Conservation (phyloP, 2,888 invertebrate species). For the Callosobruchus maculatus region DNA sequence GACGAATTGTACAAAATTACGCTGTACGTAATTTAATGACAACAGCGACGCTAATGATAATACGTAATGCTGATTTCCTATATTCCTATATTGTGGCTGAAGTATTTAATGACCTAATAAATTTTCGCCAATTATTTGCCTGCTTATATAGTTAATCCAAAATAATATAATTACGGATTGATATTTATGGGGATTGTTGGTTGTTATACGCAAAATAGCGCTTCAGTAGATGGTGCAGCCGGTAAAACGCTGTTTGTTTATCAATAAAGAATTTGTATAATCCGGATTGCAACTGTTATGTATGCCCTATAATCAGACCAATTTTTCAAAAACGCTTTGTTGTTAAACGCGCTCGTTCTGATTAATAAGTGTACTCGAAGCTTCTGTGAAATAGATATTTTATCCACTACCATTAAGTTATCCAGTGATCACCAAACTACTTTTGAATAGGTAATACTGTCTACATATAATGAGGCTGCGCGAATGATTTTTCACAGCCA, state of each 20-base stretch:
- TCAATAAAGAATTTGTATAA: background rate
- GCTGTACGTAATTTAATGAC: background rate
- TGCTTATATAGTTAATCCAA: background rate
- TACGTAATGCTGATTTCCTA: background rate
- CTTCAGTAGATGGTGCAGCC: background rate
- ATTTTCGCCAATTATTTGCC: background rate
- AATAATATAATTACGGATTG: conserved; percentile 1
- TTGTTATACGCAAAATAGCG: background rate
- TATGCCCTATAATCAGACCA: background rate
- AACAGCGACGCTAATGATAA: background rate
- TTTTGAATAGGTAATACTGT: too few species aligned
- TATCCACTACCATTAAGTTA: too few species aligned
- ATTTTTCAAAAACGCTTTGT: background rate
- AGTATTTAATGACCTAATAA: conserved; percentile 1
- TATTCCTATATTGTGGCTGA: background rate
- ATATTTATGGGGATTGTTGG: background rate
- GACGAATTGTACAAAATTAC: background rate
- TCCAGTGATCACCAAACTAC: too few species aligned
- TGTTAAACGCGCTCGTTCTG: background rate
- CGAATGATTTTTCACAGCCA: too few species aligned
- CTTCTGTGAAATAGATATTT: too few species aligned
- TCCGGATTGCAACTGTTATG: background rate
- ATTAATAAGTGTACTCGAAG: background rate
- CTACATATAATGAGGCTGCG: too few species aligned
- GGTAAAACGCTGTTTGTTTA: background rate